Conservation (phyloP, 2,113 vertebrate species). For the Cyanistes caeruleus region DNA sequence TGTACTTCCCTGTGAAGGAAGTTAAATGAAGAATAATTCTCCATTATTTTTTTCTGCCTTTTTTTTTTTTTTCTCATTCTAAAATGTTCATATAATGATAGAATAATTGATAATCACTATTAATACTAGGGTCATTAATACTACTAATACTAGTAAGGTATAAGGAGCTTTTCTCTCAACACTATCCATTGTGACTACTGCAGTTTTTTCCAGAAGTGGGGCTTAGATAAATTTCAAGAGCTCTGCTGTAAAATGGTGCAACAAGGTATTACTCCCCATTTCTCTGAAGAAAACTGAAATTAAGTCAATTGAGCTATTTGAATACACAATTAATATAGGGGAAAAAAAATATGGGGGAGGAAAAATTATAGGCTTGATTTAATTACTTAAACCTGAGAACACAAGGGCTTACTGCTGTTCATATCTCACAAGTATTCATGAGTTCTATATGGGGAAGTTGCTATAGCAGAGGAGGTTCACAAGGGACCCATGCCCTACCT, state of each 20-base stretch:
- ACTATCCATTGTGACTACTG: not conserved
- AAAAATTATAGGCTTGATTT: not conserved
- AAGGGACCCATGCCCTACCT: not conserved
- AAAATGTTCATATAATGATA: not conserved
- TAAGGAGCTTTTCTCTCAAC: not conserved
- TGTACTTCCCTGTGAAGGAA: not conserved
- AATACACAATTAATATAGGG: not conserved
- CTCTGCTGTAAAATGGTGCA: not conserved
- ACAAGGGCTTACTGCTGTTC: not conserved
- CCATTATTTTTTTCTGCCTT: not conserved
- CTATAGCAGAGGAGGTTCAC: not conserved
- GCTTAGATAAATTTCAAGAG: not conserved
- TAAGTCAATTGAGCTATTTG: not conserved
- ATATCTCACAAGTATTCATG: not conserved
- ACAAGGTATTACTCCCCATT: not conserved
- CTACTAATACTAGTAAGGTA: not conserved
- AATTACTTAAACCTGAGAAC: not conserved
- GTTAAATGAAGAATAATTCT: not conserved
- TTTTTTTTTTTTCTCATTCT: accelerated
- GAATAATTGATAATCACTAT: not conserved
- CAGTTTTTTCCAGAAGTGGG: not conserved
- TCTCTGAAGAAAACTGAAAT: not conserved
- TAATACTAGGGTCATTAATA: not conserved
- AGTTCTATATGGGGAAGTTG: not conserved
- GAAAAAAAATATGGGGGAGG: accelerated